phyloP scores from a whole-genome alignment of 2,888 invertebrate genomes.

The Tridacna gigas region DNA sequence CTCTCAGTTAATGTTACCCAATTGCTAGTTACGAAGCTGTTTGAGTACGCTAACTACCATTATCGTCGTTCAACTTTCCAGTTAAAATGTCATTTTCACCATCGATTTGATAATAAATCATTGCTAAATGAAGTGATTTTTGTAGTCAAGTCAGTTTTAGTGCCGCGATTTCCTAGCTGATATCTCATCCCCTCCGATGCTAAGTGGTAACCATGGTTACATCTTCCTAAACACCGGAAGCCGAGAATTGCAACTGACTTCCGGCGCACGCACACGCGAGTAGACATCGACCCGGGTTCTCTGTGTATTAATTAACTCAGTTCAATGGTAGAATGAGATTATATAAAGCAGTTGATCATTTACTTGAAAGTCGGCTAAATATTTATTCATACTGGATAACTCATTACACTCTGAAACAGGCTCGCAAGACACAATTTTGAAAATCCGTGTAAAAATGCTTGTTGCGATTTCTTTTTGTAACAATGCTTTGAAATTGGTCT shows the following conservation, averaged over 20 bases:
- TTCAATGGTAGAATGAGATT: background rate
- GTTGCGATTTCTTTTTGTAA: too few species aligned
- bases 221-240: conserved; percentile 54
- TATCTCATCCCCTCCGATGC: conserved; percentile 41
- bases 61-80: conserved; percentile 29
- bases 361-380: too few species aligned
- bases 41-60: conserved; percentile 27
- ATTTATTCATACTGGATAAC: too few species aligned
- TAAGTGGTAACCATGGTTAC: conserved; percentile 68
- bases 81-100: conserved; percentile 56
- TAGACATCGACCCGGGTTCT: conserved; percentile 32
- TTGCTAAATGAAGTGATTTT: conserved; percentile 57
- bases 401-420: too few species aligned
- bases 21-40: conserved; percentile 22
- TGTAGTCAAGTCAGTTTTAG: conserved; percentile 60
- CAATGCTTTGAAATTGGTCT: too few species aligned
- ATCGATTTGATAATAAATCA: conserved; percentile 59
- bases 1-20: background rate
- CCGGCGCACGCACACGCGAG: conserved; percentile 60
- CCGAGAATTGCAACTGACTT: conserved; percentile 52
- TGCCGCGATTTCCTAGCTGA: conserved; percentile 50
- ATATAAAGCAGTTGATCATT: background rate
- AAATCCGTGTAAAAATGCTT: too few species aligned
- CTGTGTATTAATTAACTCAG: conserved; percentile 23
- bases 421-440: too few species aligned